Percentiles rank a stretch among this genome's conserved stretches.
phyloP scores from a whole-genome alignment of 64 coral and sea anemone species.

The Orbicella faveolata region DNA sequence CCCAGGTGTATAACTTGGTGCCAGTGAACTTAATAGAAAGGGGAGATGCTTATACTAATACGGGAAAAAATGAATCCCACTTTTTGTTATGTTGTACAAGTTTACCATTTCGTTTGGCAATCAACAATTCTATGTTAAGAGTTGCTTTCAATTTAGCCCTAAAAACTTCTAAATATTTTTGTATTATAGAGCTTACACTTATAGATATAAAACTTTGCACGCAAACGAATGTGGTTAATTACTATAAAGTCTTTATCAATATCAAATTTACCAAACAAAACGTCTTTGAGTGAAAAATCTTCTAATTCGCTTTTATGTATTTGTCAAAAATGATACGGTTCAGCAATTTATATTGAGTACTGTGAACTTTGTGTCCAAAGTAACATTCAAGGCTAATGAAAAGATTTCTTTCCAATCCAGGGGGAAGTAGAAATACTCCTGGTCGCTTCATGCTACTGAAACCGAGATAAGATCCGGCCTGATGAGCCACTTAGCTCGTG shows the following conservation, averaged over 20 bases:
- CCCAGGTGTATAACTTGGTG: too few relatives aligned
- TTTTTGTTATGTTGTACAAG: neutral
- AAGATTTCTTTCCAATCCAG: too few relatives aligned
- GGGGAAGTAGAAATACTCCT: too few relatives aligned
- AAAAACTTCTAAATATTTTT: constrained; percentile 1
- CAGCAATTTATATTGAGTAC: neutral
- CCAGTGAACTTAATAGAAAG: too few relatives aligned
- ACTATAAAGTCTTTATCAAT: neutral
- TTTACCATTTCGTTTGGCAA: neutral
- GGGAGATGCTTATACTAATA: neutral
- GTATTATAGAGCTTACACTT: neutral
- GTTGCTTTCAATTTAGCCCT: constrained; percentile 22
- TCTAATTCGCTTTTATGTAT: neutral
- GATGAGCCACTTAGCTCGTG: too few relatives aligned
- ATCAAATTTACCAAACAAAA: constrained; percentile 12
- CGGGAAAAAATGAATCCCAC: neutral
- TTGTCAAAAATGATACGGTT: neutral
- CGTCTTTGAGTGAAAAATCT: neutral
- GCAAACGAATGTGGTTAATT: neutral
- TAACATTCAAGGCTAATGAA: neutral
- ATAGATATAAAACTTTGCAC: neutral
- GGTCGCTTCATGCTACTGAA: too few relatives aligned
- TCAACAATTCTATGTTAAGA: neutral
- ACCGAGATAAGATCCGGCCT: too few relatives aligned
- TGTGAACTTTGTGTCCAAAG: neutral